Evolutionary conservation across 2,888 invertebrate species (phyloP), one percentile per base, ranked within the genome.

Genomic region (Callosobruchus maculatus): DNA sequence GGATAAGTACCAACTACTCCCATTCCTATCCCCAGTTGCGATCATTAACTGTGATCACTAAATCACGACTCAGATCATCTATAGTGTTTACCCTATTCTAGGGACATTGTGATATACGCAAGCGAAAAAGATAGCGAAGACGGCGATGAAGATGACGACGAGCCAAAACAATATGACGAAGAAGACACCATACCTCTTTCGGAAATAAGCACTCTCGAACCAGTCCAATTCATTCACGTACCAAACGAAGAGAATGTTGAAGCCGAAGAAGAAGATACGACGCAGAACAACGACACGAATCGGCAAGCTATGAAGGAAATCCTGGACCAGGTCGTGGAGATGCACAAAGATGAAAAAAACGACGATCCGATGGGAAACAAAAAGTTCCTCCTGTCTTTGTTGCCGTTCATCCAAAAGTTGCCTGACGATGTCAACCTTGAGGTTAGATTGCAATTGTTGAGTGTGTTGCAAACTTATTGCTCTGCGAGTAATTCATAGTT

Each of bases 391-490:
- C 49, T 84, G 71, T 84, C 83, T 0, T 74, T 84, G 72, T 75
- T 83, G 70, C 84, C 84, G 4, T 84, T 84, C 73, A 80, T 84
- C 82, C 80, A 80, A 71, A 82, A 81, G 70, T 74, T 84, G 74
- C 81, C 83, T 0, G 83, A 84, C 71, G 83, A 84, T 75, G 82
- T 83, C 1, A 84, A 84, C 77, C 78, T 84, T 72, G 83, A 84
- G 74, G 83, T 84, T 20, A 75, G 83, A 69, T 77, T 84, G 73
- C 82, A 83, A 74, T 74, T 83, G 74, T 79, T 83, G 82, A 83
- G 81, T 69, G 81, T 84, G 0, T 69, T 84, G 26, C 83, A 83
- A 72, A 80, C 67, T 74, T 77, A 77, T 30, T 26, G 67, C 20
- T 70, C 68, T 20, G 13, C 21, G 20, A 22, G 49, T 18, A 49